These are phyloP conservation scores for Tachystola acroxantha DNA, from an alignment of 2,888 invertebrate species.

Conservation along the genomic window DNA sequence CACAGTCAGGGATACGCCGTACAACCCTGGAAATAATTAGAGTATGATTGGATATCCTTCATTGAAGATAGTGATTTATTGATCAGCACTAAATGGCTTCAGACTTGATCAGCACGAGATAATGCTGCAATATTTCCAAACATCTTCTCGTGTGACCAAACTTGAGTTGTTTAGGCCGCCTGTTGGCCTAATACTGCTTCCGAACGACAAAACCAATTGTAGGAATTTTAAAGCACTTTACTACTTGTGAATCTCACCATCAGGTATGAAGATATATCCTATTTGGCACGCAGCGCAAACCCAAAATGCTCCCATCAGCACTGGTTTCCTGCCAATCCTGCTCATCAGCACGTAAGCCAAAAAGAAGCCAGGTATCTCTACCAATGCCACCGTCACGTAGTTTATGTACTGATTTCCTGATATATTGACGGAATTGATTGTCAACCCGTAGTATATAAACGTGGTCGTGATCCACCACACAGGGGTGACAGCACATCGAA, in stretches of 20 bases:
- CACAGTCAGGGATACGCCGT: slow-evolving; percentile 50
- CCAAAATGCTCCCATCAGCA: slow-evolving; percentile 75
- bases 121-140: too few species aligned
- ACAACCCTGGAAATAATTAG: not conserved
- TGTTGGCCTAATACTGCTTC: too few species aligned
- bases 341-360: slow-evolving; percentile 79
- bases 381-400: slow-evolving; percentile 77
- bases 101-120: too few species aligned
- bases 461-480: slow-evolving; percentile 82
- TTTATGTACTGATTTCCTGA: slow-evolving; percentile 81
- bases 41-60: too few species aligned
- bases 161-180: too few species aligned
- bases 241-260: too few species aligned
- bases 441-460: slow-evolving; percentile 82
- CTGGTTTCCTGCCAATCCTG: slow-evolving; percentile 77
- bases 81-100: too few species aligned
- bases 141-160: too few species aligned
- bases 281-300: slow-evolving; percentile 78
- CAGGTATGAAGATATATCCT: slow-evolving; percentile 72
- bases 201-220: too few species aligned
- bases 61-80: too few species aligned
- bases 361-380: slow-evolving; percentile 84
- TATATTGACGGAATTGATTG: slow-evolving; percentile 81
- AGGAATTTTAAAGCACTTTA: too few species aligned
- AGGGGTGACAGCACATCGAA: slow-evolving; percentile 47